phyloP scores from a whole-genome alignment of 2,113 vertebrate genomes.

The Oreamnos americanus region DNA sequence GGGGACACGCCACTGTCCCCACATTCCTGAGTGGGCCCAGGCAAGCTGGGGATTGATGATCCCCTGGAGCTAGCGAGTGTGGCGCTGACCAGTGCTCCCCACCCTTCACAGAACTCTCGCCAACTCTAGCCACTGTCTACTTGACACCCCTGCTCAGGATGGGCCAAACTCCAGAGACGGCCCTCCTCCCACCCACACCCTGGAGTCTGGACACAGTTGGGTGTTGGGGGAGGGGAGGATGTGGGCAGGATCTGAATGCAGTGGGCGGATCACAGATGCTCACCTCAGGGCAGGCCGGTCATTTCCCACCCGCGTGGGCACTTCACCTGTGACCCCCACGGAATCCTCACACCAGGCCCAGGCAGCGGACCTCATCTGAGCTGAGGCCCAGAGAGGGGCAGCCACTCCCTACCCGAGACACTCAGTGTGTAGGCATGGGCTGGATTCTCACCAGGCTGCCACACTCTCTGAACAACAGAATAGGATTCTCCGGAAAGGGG shows the following conservation, averaged over 20 bases:
- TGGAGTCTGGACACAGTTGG: too few relatives aligned
- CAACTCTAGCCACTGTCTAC: rapidly evolving
- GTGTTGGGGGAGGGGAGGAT: background rate
- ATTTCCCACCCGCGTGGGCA: rapidly evolving
- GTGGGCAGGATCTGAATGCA: background rate
- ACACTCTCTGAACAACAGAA: rapidly evolving
- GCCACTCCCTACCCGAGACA: background rate
- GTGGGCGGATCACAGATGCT: background rate
- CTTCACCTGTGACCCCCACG: rapidly evolving
- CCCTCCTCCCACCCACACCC: background rate
- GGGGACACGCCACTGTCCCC: background rate
- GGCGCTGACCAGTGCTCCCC: background rate
- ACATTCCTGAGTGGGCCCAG: background rate
- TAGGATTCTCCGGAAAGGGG: background rate
- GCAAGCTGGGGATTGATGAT: background rate
- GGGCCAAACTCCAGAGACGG: background rate
- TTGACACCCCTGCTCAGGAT: background rate
- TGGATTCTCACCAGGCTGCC: background rate
- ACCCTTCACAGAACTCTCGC: background rate
- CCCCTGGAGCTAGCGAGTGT: background rate
- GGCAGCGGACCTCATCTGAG: background rate
- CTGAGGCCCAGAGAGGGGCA: background rate
- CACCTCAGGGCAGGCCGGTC: background rate
- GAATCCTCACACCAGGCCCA: rapidly evolving
- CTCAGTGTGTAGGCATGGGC: rapidly evolving